These are phyloP conservation scores for Eristalis intricaria DNA, from an alignment of 2,888 invertebrate genomes.

Conservation along the genomic window DNA sequence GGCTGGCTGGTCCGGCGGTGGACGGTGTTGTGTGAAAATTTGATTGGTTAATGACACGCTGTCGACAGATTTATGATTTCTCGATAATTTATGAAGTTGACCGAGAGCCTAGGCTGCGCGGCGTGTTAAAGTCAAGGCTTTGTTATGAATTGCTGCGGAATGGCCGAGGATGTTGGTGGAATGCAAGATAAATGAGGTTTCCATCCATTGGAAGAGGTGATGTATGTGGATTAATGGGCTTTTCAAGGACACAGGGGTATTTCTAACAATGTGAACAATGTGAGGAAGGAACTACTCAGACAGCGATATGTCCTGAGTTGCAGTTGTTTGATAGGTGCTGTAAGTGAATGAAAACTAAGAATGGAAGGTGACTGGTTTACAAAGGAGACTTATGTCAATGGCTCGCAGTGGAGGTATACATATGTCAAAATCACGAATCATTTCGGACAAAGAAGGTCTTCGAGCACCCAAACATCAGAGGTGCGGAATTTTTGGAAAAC, in stretches of 20 bases:
- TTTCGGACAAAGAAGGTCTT: too few species aligned
- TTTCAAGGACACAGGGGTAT: background rate
- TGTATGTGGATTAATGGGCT: background rate
- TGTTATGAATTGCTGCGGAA: background rate
- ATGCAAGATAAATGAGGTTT: background rate
- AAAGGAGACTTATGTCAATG: too few species aligned
- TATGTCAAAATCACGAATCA: too few species aligned
- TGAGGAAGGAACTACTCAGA: background rate
- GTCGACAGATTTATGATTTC: conserved; percentile 13
- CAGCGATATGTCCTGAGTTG: background rate
- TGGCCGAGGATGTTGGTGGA: background rate
- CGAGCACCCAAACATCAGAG: too few species aligned
- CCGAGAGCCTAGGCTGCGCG: background rate
- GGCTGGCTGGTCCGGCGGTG: background rate
- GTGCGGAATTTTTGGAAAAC: too few species aligned
- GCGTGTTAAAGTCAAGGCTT: background rate
- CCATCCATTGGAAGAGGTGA: background rate
- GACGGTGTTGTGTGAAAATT: background rate
- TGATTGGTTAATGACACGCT: conserved; percentile 35
- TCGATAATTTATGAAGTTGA: background rate
- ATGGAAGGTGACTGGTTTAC: too few species aligned
- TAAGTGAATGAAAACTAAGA: too few species aligned
- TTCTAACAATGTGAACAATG: background rate
- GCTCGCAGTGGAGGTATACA: too few species aligned
- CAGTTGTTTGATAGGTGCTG: background rate